Evolutionary conservation across 2,888 invertebrate species (phyloP).

Genomic region (Dioctria linearis): DNA sequence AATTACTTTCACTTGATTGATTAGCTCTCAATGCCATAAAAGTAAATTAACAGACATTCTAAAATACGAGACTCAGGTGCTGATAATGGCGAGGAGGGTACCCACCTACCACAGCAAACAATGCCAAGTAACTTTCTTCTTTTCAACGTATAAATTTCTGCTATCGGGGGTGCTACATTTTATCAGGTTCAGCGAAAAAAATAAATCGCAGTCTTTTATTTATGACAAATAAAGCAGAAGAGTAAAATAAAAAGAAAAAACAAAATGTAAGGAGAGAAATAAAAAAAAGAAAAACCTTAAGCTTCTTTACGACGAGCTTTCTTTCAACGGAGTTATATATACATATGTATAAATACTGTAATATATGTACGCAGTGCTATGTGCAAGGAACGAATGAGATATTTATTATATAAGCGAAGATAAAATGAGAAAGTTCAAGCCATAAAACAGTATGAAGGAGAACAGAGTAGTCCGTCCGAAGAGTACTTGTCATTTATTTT

Average conservation of each 20-base stretch:
- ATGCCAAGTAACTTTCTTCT: slow-evolving; percentile 14
- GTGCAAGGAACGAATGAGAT: slow-evolving; percentile 20
- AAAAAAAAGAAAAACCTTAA: slow-evolving; percentile 20
- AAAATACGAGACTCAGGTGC: slow-evolving; percentile 43
- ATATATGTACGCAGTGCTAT: slow-evolving; percentile 22
- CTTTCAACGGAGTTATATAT: slow-evolving; percentile 19
- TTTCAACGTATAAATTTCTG: slow-evolving; percentile 19
- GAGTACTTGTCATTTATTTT: slow-evolving; percentile 40
- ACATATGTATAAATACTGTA: slow-evolving; percentile 6
- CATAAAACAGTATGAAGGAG: slow-evolving; percentile 25
- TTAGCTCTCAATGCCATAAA: slow-evolving; percentile 42
- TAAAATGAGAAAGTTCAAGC: slow-evolving; percentile 35
- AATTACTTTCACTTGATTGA: slow-evolving; percentile 46
- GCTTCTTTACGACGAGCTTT: background rate
- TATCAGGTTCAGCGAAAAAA: slow-evolving; percentile 13
- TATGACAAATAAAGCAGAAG: slow-evolving; percentile 40
- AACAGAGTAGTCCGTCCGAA: background rate
- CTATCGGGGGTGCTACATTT: slow-evolving; percentile 9
- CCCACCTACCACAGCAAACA: too few relatives aligned
- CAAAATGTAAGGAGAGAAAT: too few relatives aligned
- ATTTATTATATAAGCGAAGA: slow-evolving; percentile 31
- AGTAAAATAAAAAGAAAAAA: too few relatives aligned
- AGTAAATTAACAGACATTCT: slow-evolving; percentile 48
- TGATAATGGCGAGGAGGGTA: slow-evolving; percentile 24
- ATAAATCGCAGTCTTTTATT: slow-evolving; percentile 32